Percentiles rank a stretch among this genome's conserved stretches.
phyloP scores from a whole-genome alignment of 2,113 vertebrate genomes.

The Amazona vittata region DNA sequence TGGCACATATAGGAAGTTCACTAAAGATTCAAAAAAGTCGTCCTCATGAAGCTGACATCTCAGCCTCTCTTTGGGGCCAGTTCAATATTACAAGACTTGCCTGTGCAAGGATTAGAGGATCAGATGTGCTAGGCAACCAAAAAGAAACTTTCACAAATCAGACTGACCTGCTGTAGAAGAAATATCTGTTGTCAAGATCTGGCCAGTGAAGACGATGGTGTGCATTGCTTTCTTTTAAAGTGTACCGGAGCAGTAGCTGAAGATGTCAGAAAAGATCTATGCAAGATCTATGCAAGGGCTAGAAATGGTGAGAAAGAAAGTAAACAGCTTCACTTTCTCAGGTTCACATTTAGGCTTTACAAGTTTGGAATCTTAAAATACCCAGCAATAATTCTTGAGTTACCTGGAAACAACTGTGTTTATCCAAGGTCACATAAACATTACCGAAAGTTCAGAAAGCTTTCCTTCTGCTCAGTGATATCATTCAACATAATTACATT shows the following conservation, averaged over 20 bases:
- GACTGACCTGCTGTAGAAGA: background rate
- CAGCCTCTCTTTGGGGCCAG: background rate
- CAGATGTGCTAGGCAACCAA: rapidly evolving
- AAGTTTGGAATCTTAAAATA: background rate
- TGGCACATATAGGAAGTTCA: background rate
- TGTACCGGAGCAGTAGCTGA: background rate
- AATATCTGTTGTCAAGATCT: background rate
- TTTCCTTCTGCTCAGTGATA: background rate
- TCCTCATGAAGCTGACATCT: background rate
- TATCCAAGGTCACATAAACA: background rate
- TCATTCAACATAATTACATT: background rate
- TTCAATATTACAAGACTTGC: background rate
- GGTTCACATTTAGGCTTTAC: background rate
- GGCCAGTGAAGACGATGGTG: background rate
- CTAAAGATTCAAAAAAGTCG: background rate
- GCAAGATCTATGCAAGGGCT: background rate
- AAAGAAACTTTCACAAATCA: background rate
- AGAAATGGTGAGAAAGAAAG: background rate
- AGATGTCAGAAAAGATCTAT: background rate
- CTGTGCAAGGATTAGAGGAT: background rate
- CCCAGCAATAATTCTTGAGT: background rate
- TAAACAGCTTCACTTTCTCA: background rate
- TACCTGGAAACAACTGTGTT: background rate
- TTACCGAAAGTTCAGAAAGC: background rate
- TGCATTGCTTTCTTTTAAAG: background rate